phyloP scores from a whole-genome alignment of 2,113 vertebrate genomes.

The Calypte anna region DNA sequence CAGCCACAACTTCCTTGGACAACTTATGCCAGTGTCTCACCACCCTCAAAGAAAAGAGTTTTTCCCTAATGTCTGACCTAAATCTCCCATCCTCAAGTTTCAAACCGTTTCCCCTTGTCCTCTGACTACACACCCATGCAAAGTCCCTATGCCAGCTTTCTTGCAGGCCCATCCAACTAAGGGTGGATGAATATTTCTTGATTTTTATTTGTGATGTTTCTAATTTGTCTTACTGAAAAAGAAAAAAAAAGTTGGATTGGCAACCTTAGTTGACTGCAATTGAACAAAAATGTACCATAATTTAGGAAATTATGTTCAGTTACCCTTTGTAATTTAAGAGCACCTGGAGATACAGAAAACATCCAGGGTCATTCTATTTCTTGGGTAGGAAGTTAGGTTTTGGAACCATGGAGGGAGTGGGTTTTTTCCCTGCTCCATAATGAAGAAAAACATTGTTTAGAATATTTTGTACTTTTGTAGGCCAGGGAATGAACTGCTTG shows the following conservation, averaged over 20 bases:
- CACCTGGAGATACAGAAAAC: neutral
- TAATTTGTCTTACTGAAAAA: neutral
- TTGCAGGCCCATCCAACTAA: too few relatives aligned
- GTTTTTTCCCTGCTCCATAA: neutral
- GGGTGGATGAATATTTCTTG: neutral
- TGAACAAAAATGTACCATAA: neutral
- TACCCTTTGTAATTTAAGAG: neutral
- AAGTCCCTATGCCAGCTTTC: too few relatives aligned
- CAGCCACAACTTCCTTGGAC: too few relatives aligned
- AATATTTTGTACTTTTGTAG: neutral
- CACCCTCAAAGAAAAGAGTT: too few relatives aligned
- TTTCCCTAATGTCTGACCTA: too few relatives aligned
- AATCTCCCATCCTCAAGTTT: too few relatives aligned
- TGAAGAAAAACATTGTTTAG: neutral
- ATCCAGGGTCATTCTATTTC: neutral
- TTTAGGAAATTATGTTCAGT: neutral
- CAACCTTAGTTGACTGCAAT: neutral
- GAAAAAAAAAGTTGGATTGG: neutral
- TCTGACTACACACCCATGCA: too few relatives aligned
- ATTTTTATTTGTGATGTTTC: neutral
- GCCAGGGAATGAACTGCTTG: neutral
- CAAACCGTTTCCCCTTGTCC: too few relatives aligned
- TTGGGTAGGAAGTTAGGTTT: neutral
- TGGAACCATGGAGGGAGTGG: neutral
- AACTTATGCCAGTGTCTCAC: too few relatives aligned